Evolutionary conservation across 2,797 vertebrate species (phyloP).

Genomic region (Garrulus glandarius): DNA sequence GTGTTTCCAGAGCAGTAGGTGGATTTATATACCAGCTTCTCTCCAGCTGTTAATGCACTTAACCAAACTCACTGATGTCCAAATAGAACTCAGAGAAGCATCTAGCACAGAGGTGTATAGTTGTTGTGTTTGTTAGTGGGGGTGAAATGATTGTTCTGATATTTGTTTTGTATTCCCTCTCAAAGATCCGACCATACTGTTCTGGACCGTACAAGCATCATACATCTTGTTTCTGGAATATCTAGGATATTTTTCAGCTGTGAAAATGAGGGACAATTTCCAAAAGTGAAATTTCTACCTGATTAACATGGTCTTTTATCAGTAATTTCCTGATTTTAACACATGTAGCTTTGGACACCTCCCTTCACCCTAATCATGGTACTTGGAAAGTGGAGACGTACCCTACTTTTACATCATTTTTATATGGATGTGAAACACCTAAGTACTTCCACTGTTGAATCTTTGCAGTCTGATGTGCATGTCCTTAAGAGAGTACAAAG

Average conservation of each 20-base stretch:
- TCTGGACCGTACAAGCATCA: neutral
- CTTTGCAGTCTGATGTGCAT: neutral
- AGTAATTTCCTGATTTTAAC: neutral
- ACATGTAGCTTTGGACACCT: neutral
- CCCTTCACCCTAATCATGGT: neutral
- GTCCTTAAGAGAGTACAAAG: neutral
- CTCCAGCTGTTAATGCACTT: neutral
- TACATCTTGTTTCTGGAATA: neutral
- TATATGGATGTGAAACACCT: neutral
- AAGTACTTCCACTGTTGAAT: neutral
- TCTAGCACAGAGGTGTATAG: neutral
- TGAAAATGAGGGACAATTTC: neutral
- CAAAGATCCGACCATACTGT: neutral
- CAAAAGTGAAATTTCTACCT: neutral
- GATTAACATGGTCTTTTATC: fast-evolving
- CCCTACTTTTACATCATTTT: neutral
- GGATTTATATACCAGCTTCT: neutral
- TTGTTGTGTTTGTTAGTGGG: neutral
- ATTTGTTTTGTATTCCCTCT: neutral
- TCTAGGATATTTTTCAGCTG: neutral
- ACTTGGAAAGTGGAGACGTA: neutral
- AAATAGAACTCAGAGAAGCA: neutral
- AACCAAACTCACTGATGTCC: neutral
- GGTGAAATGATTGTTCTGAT: neutral
- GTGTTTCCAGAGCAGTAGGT: neutral